Evolutionary conservation across 2,888 invertebrate species (phyloP), one percentile per base, ranked within the genome.

Genomic region (Synanthedon vespiformis): DNA sequence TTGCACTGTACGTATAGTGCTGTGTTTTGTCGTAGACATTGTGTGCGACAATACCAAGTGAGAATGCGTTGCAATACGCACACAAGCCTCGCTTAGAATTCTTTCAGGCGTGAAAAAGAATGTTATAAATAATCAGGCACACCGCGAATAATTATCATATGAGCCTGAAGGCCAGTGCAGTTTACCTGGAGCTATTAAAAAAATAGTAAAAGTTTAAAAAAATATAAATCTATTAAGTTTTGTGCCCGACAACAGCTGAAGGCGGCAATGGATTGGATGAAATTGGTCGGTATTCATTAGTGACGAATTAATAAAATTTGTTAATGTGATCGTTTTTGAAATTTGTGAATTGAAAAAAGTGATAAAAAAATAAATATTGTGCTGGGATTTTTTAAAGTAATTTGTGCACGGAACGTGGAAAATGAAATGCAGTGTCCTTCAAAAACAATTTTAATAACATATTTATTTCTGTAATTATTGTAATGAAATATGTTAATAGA

Each of bases 21-120:
- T 34, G 34, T 10, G 34, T 34, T 5, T 41, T 44, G n/a, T 12
- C 18, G 34, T 34, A n/a, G 22, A 27, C 50, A 34, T 50, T 16
- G 12, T 22, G 18, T 48, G 48, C 44, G 16, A 50, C 65, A 64
- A 53, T 59, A 58, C 59, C 55, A 58, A 60, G 64, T 63, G 61
- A 55, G 51, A 54, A 51, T 57, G 57, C 52, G 51, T 40, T 50
- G 54, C 52, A 53, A 49, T 57, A 62, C 63, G 59, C 68, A 65
- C 64, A 63, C 68, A 64, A 40, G 56, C 55, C 57, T 54, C 52
- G 47, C 53, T 57, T 53, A 58, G 64, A 58, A 72, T 58, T 74
- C 83, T 75, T 79, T 88, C 84, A 84, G 81, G 75, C 88, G 87
- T 88, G 80, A 88, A 86, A 84, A 79, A 83, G 80, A 85, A 88